Conservation (phyloP, 2,888 invertebrate species). For the Nezara viridula region DNA sequence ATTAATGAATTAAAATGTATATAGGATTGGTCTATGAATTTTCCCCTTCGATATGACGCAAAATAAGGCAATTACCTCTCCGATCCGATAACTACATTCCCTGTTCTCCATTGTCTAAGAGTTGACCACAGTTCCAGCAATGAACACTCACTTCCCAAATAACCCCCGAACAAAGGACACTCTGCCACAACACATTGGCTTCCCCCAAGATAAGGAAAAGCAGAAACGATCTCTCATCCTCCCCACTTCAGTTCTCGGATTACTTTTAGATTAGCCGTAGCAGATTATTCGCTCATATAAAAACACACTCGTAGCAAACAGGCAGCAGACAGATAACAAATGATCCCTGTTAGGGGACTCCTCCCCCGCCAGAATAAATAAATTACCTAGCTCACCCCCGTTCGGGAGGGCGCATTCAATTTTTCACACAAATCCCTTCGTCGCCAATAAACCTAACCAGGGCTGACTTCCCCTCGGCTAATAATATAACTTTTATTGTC, state of each 20-base stretch:
- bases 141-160: not conserved
- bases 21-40: no score
- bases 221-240: not conserved
- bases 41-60: not conserved
- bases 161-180: not conserved
- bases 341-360: not conserved
- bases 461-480: conserved; percentile 50
- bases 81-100: not conserved
- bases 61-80: not conserved
- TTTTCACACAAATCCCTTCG: conserved; percentile 59
- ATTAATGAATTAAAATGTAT: no score
- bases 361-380: conserved; percentile 54
- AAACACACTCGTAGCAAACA: not conserved
- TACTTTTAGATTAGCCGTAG: conserved; percentile 41
- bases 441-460: conserved; percentile 55
- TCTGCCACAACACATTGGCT: not conserved
- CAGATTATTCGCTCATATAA: conserved; percentile 44
- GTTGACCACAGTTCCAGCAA: not conserved
- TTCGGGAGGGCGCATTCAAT: conserved; percentile 21
- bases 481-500: conserved; percentile 45
- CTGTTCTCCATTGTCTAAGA: not conserved
- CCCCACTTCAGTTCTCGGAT: not conserved
- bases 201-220: not conserved
- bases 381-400: conserved; percentile 42
- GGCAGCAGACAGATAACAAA: conserved; percentile 16